Conservation (phyloP, 2,888 invertebrate species). For the Icerya purchasi region DNA sequence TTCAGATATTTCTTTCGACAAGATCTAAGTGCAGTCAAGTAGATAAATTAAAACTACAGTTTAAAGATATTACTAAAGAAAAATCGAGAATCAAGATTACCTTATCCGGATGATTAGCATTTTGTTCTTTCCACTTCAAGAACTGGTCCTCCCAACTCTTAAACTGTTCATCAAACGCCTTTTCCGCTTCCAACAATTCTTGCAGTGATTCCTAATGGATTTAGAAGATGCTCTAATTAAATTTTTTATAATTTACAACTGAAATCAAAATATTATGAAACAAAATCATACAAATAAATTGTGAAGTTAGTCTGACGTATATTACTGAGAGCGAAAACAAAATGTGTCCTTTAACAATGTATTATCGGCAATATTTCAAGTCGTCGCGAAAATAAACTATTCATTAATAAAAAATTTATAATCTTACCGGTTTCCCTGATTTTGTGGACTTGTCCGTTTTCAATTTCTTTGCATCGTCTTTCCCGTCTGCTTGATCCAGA, state of each 20-base stretch:
- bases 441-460: background rate
- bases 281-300: too few relatives aligned
- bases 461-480: background rate
- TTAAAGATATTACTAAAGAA: background rate
- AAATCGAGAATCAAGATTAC: slow-evolving; percentile 25
- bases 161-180: slow-evolving; percentile 70
- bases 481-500: background rate
- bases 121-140: slow-evolving; percentile 74
- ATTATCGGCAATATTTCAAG: too few relatives aligned
- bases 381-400: too few relatives aligned
- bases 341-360: too few relatives aligned
- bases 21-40: background rate
- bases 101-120: slow-evolving; percentile 77
- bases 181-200: slow-evolving; percentile 39
- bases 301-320: too few relatives aligned
- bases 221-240: too few relatives aligned
- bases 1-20: too few relatives aligned
- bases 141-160: slow-evolving; percentile 81
- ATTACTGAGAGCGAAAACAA: too few relatives aligned
- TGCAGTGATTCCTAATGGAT: slow-evolving; percentile 18
- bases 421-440: background rate
- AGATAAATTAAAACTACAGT: background rate
- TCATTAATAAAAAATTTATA: background rate
- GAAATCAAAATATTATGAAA: too few relatives aligned
- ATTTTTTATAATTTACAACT: too few relatives aligned